phyloP scores from a whole-genome alignment of 2,113 vertebrate species.

The Xyliphius kryptos region DNA sequence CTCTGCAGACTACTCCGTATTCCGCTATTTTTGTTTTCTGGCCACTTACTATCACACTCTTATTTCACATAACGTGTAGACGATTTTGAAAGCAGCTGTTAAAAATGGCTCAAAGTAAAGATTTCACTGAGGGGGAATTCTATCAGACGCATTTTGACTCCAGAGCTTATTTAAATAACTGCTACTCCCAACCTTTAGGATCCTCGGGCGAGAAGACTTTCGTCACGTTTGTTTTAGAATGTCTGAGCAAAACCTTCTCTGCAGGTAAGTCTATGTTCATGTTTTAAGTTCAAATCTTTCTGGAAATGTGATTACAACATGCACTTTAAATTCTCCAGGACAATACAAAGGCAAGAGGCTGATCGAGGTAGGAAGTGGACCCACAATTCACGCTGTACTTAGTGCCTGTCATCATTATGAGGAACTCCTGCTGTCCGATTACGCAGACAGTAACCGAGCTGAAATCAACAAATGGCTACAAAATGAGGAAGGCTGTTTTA shows the following conservation, averaged over 20 bases:
- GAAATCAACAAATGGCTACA: conserved; percentile 57
- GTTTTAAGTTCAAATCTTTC: not conserved
- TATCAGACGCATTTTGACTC: conserved; percentile 54
- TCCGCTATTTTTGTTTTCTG: too few relatives aligned
- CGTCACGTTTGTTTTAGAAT: conserved; percentile 43
- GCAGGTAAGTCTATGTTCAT: conserved; percentile 39
- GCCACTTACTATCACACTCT: too few relatives aligned
- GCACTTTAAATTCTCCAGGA: conserved; percentile 26
- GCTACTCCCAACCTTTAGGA: conserved; percentile 46
- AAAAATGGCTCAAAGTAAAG: conserved; percentile 2
- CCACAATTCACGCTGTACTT: conserved; percentile 56
- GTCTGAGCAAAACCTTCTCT: conserved; percentile 53
- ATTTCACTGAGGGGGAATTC: conserved; percentile 51
- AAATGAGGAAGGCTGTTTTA: conserved; percentile 53
- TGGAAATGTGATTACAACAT: not conserved
- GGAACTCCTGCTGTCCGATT: conserved; percentile 56
- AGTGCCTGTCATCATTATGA: conserved; percentile 58
- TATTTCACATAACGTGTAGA: too few relatives aligned
- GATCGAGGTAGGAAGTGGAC: conserved; percentile 59
- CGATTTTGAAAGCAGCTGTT: too few relatives aligned
- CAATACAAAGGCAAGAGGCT: conserved; percentile 49
- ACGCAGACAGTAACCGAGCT: conserved; percentile 46
- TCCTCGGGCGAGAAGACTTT: conserved; percentile 44
- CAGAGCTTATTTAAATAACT: conserved; percentile 50
- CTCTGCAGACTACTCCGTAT: too few relatives aligned